These are phyloP conservation scores for Tauraco erythrolophus DNA, from an alignment of 2,113 vertebrate species.

Conservation along the genomic window DNA sequence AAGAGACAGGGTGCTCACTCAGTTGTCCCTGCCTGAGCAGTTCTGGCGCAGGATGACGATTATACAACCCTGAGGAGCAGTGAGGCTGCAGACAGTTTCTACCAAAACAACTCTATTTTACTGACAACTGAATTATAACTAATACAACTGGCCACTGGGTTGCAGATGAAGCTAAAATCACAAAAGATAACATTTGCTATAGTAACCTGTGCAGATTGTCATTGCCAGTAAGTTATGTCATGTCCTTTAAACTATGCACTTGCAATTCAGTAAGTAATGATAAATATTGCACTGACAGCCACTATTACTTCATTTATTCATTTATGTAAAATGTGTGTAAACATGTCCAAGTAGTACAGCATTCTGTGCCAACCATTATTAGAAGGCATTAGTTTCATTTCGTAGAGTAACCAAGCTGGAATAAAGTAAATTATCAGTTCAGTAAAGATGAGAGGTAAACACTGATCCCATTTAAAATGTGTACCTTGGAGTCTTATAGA, in stretches of 20 bases:
- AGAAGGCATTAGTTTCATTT: slow-evolving; percentile 37
- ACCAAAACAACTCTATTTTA: neutral
- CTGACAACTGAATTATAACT: neutral
- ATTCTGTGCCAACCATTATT: slow-evolving; percentile 1
- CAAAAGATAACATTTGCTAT: neutral
- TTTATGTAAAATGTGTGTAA: slow-evolving; percentile 51
- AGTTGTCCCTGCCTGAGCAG: neutral
- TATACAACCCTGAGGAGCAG: neutral
- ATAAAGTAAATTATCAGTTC: slow-evolving; percentile 40
- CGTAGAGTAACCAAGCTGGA: neutral
- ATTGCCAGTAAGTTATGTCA: neutral
- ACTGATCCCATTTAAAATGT: neutral
- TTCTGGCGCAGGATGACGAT: neutral
- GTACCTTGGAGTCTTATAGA: neutral
- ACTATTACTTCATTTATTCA: slow-evolving; percentile 9
- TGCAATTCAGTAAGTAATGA: neutral
- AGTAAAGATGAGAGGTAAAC: slow-evolving; percentile 1
- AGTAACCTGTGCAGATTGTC: neutral
- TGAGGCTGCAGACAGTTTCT: neutral
- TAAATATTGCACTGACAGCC: slow-evolving; percentile 11
- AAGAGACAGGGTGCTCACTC: neutral
- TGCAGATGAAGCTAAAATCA: slow-evolving; percentile 12
- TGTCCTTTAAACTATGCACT: neutral
- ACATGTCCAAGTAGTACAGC: neutral
- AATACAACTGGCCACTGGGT: neutral